Conservation (phyloP, 2,113 vertebrate genomes). For the Osmerus mordax region DNA sequence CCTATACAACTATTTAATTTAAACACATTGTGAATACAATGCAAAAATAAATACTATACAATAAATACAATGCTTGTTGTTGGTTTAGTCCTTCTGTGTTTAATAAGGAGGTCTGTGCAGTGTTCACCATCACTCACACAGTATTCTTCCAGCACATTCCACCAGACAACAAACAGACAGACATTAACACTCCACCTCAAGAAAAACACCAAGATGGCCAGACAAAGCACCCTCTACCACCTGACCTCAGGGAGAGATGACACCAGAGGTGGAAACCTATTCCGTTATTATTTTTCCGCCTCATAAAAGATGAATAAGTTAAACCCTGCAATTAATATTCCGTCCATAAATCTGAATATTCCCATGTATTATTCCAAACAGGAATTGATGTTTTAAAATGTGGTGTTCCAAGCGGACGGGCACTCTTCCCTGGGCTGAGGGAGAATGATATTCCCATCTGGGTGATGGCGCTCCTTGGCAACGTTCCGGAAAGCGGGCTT, state of each 20-base stretch:
- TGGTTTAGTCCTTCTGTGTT: too few species aligned
- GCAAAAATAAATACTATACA: too few species aligned
- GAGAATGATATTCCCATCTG: constrained; percentile 71
- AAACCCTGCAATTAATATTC: constrained; percentile 76
- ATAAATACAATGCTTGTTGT: too few species aligned
- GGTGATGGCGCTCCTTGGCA: constrained; percentile 59
- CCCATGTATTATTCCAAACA: constrained; percentile 65
- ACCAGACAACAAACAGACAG: constrained; percentile 37
- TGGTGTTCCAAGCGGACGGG: constrained; percentile 16
- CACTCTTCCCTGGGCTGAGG: constrained; percentile 69
- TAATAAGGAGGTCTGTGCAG: too few species aligned
- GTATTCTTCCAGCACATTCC: constrained; percentile 32
- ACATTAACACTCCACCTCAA: background rate
- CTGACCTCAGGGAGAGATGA: constrained; percentile 50
- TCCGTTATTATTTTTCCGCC: constrained; percentile 81
- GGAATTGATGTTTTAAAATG: constrained; percentile 32
- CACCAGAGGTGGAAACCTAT: constrained; percentile 64
- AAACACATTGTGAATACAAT: too few species aligned
- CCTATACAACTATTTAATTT: too few species aligned
- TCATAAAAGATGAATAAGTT: constrained; percentile 79
- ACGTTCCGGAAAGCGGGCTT: constrained; percentile 72
- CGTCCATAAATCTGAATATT: constrained; percentile 79
- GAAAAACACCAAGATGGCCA: constrained; percentile 8
- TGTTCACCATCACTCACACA: too few species aligned
- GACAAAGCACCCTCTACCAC: constrained; percentile 34